phyloP scores from a whole-genome alignment of 2,888 invertebrate species.

The Phyto melanocephala region DNA sequence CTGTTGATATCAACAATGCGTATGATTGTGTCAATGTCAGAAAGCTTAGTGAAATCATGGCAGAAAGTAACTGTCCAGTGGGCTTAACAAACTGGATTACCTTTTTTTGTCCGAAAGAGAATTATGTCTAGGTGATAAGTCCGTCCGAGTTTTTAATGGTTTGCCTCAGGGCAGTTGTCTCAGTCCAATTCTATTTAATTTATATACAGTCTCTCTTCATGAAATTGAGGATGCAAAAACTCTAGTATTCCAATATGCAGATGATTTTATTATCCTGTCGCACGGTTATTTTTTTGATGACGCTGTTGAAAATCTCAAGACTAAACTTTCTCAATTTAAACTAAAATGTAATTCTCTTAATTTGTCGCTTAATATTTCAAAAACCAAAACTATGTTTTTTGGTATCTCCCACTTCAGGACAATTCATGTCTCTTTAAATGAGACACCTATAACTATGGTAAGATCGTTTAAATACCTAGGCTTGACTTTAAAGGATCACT shows the following conservation, averaged over 20 bases:
- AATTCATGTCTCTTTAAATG: neutral
- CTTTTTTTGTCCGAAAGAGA: neutral
- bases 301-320: neutral
- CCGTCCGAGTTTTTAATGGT: neutral
- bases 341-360: neutral
- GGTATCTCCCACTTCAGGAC: neutral
- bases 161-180: neutral
- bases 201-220: too few species aligned
- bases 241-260: too few species aligned
- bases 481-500: neutral
- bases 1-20: neutral
- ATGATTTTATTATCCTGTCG: too few species aligned
- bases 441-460: neutral
- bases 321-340: neutral
- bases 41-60: neutral
- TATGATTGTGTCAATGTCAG: neutral
- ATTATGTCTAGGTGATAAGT: too few species aligned
- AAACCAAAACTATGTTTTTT: neutral
- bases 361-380: neutral
- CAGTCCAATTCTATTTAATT: neutral
- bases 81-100: neutral
- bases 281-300: too few species aligned
- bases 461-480: neutral
- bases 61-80: neutral
- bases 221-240: too few species aligned